These are phyloP conservation scores for Masticophis lateralis DNA, from an alignment of 2,797 vertebrate genomes.

Conservation along the genomic window DNA sequence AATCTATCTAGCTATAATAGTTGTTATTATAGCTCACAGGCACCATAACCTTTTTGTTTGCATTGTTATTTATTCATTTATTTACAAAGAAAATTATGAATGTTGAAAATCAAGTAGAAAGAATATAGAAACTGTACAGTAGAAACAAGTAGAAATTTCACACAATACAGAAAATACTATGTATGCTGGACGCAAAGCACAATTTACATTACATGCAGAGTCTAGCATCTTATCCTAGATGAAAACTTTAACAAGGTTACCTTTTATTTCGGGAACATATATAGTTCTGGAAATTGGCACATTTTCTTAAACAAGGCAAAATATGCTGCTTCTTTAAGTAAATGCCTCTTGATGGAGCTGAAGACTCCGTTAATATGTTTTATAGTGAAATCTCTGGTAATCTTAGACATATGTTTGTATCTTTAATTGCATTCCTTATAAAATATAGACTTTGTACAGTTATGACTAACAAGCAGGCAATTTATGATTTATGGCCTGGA, in stretches of 20 bases:
- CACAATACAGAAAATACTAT: background rate
- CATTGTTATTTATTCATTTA: background rate
- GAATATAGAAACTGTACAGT: background rate
- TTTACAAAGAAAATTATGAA: background rate
- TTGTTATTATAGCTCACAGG: background rate
- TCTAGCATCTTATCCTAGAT: background rate
- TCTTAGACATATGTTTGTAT: slow-evolving; percentile 43
- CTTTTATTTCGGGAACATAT: background rate
- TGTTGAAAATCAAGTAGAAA: background rate
- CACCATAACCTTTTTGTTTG: background rate
- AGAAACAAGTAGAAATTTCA: background rate
- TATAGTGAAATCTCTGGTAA: slow-evolving; percentile 27
- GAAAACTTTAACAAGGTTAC: background rate
- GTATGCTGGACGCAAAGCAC: background rate
- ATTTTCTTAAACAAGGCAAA: background rate
- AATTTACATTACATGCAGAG: background rate
- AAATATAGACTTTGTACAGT: slow-evolving; percentile 40
- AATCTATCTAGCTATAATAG: background rate
- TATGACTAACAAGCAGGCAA: slow-evolving; percentile 43
- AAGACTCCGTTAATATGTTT: slow-evolving; percentile 1
- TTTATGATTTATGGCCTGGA: slow-evolving; percentile 59
- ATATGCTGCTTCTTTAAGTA: slow-evolving; percentile 22
- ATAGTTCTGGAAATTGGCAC: background rate
- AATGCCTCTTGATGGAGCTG: slow-evolving; percentile 10
- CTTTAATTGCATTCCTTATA: slow-evolving; percentile 50